A percentile compares a stretch with the other conserved stretches of the same genome.
These are phyloP conservation scores for Stercorarius parasiticus DNA, from an alignment of 2,113 vertebrate species.

Conservation along the genomic window DNA sequence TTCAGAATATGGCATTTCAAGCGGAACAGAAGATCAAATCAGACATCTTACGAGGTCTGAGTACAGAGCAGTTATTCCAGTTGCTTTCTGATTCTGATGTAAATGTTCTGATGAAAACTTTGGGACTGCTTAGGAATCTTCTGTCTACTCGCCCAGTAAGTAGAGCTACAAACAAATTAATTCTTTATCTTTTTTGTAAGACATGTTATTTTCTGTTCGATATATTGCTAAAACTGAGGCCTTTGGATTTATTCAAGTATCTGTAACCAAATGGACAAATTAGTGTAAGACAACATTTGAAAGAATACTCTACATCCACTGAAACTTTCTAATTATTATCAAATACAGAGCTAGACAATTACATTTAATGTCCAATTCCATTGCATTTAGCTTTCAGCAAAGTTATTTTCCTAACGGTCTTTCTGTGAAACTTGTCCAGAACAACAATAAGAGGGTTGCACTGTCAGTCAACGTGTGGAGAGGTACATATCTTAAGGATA, in stretches of 20 bases:
- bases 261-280: neutral
- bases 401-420: neutral
- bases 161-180: conserved; percentile 19
- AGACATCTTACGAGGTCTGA: conserved; percentile 93
- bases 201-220: neutral
- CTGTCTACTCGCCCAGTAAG: conserved; percentile 95
- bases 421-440: neutral
- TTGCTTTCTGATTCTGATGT: conserved; percentile 94
- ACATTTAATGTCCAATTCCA: neutral
- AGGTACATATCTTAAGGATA: neutral
- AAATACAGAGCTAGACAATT: neutral
- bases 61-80: conserved; percentile 96
- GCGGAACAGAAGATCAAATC: conserved; percentile 98
- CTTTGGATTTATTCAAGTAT: neutral
- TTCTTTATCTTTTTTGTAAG: neutral
- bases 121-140: conserved; percentile 95
- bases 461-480: neutral
- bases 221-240: neutral
- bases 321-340: neutral
- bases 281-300: neutral
- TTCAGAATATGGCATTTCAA: conserved; percentile 99
- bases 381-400: neutral
- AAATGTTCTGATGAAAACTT: conserved; percentile 97
- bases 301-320: neutral
- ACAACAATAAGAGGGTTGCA: neutral